phyloP scores from a whole-genome alignment of 2,888 invertebrate species.

The Tetanocera ferruginea region DNA sequence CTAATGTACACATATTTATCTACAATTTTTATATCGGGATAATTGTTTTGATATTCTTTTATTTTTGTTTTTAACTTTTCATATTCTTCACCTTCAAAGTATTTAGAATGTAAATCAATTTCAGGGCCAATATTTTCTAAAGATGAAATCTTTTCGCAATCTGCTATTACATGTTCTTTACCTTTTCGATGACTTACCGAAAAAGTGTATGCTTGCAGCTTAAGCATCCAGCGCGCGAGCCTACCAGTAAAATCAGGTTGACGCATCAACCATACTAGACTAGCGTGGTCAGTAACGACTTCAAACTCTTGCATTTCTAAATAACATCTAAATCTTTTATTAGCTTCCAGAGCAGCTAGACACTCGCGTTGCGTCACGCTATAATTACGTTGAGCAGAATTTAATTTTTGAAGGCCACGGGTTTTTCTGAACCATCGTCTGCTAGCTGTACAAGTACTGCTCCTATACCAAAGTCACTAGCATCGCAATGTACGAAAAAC shows the following conservation, averaged over 20 bases:
- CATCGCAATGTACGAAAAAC: constrained; percentile 29
- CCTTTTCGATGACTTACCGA: constrained; percentile 50
- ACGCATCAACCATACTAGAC: constrained; percentile 20
- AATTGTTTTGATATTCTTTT: neutral
- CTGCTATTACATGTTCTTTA: constrained; percentile 48
- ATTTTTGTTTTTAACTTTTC: neutral
- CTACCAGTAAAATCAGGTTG: constrained; percentile 51
- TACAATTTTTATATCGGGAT: neutral
- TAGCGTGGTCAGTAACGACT: neutral
- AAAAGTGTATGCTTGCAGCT: constrained; percentile 49
- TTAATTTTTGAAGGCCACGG: constrained; percentile 7
- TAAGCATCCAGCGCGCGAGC: constrained; percentile 49
- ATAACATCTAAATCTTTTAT: too few relatives aligned
- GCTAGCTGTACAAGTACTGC: neutral
- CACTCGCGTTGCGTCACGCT: constrained; percentile 27
- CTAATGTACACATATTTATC: constrained; percentile 24
- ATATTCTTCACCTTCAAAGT: neutral
- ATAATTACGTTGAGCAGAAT: too few relatives aligned
- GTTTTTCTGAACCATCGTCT: neutral
- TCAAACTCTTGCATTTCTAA: neutral
- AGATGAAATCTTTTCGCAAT: constrained; percentile 28
- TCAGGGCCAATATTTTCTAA: neutral
- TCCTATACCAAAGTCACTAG: constrained; percentile 6
- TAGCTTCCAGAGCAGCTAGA: constrained; percentile 15
- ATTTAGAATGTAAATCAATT: constrained; percentile 4